These are phyloP conservation scores for Passerina amoena DNA, from an alignment of 2,113 vertebrate genomes.

Conservation along the genomic window DNA sequence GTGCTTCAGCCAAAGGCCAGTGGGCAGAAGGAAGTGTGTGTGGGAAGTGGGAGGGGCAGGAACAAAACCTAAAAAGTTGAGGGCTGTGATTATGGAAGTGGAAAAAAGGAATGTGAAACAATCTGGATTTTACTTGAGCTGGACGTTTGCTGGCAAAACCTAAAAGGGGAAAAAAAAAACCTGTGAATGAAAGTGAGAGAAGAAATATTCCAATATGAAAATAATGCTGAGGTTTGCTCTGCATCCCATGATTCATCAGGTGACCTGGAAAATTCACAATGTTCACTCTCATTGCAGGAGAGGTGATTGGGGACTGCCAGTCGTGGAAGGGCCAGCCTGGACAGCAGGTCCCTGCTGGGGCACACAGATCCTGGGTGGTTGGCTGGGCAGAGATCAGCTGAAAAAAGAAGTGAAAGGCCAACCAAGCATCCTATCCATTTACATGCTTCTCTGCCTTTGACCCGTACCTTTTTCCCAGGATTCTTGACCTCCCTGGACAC, in stretches of 20 bases:
- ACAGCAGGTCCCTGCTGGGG: not conserved
- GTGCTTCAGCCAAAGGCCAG: not conserved
- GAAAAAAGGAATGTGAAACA: not conserved
- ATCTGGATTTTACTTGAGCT: not conserved
- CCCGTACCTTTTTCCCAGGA: not conserved
- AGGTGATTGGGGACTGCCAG: not conserved
- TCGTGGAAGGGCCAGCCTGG: not conserved
- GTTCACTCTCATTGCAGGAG: fast-evolving
- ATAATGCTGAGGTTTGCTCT: not conserved
- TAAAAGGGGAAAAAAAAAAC: not conserved
- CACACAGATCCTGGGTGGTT: fast-evolving
- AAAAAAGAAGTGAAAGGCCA: not conserved
- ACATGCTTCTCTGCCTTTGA: not conserved
- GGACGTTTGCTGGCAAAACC: not conserved
- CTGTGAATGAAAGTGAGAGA: not conserved
- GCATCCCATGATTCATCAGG: not conserved
- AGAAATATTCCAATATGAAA: not conserved
- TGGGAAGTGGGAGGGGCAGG: constrained; percentile 27
- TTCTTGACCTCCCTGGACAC: not conserved
- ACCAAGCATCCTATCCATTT: not conserved
- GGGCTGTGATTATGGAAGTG: not conserved
- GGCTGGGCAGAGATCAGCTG: not conserved
- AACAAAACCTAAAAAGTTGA: not conserved
- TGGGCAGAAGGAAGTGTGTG: not conserved
- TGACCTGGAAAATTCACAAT: not conserved